These are phyloP conservation scores for Lethrus apterus DNA, from an alignment of 1,140 invertebrate genomes.

Conservation along the genomic window DNA sequence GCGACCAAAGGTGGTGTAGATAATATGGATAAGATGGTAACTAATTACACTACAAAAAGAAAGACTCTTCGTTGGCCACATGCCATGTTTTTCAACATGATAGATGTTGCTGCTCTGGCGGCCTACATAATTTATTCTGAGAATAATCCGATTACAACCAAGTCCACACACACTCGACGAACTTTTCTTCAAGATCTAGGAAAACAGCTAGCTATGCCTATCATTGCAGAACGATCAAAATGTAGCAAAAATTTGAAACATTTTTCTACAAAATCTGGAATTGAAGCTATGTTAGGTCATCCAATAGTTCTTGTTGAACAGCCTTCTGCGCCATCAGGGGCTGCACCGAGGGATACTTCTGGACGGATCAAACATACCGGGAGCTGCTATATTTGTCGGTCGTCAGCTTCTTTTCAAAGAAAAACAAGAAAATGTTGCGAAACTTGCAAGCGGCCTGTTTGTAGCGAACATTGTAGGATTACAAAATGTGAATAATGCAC, in stretches of 20 bases:
- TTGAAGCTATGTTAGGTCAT: not conserved
- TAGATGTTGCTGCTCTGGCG: slow-evolving; percentile 38
- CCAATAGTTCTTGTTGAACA: not conserved
- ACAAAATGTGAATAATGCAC: too few relatives aligned
- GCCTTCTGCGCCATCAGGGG: too few relatives aligned
- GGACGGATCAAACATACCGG: not conserved
- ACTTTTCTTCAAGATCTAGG: too few relatives aligned
- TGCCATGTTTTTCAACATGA: slow-evolving; percentile 44
- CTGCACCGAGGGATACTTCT: not conserved
- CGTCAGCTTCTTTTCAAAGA: slow-evolving; percentile 10
- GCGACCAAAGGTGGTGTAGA: slow-evolving; percentile 39
- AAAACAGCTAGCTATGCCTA: too few relatives aligned
- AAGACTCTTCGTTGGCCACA: slow-evolving; percentile 46
- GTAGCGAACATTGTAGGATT: slow-evolving; percentile 17
- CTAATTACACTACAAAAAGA: slow-evolving; percentile 34
- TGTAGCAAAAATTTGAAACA: not conserved
- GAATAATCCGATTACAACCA: too few relatives aligned
- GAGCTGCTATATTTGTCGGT: slow-evolving; percentile 14
- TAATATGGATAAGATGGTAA: slow-evolving; percentile 34
- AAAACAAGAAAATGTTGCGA: slow-evolving; percentile 19
- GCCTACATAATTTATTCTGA: slow-evolving; percentile 20
- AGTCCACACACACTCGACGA: too few relatives aligned
- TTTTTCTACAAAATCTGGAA: not conserved
- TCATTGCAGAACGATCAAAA: too few relatives aligned
- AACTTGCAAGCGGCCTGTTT: slow-evolving; percentile 16